These are phyloP conservation scores for Trissolcus brochymenae DNA, from an alignment of 2,888 invertebrate species.

Conservation along the genomic window DNA sequence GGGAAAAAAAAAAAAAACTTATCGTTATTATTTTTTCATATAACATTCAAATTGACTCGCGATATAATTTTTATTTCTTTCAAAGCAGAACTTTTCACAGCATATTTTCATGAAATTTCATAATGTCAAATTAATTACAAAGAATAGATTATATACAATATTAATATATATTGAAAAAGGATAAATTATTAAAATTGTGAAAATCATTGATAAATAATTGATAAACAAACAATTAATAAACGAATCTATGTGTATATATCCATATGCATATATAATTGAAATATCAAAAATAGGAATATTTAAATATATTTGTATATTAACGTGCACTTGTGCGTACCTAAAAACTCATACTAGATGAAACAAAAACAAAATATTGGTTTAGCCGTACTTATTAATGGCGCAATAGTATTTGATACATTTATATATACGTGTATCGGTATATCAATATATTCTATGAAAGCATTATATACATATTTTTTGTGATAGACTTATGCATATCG, in stretches of 20 bases:
- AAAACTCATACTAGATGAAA: constrained; percentile 66
- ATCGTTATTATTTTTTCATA: constrained; percentile 40
- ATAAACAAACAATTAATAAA: constrained; percentile 55
- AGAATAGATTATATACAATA: not conserved
- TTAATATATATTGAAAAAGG: constrained; percentile 11
- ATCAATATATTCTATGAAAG: constrained; percentile 74
- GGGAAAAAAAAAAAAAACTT: constrained; percentile 40
- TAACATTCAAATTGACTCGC: constrained; percentile 53
- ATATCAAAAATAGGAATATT: constrained; percentile 39
- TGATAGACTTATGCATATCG: constrained; percentile 72
- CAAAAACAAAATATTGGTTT: constrained; percentile 68
- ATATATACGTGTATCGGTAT: constrained; percentile 66
- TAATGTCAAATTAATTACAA: constrained; percentile 64
- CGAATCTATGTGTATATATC: constrained; percentile 59
- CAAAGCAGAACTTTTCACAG: constrained; percentile 48
- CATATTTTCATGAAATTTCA: constrained; percentile 76
- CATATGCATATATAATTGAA: constrained; percentile 62
- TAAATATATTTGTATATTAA: constrained; percentile 61
- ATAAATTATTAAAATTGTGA: constrained; percentile 43
- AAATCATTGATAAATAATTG: constrained; percentile 29
- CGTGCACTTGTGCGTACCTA: constrained; percentile 64
- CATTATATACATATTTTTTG: constrained; percentile 71
- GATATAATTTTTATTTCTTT: constrained; percentile 58
- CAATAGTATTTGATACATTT: constrained; percentile 70
- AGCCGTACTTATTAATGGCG: constrained; percentile 69